Evolutionary conservation across 2,113 vertebrate species (phyloP).

Genomic region (Barnardius zonarius): DNA sequence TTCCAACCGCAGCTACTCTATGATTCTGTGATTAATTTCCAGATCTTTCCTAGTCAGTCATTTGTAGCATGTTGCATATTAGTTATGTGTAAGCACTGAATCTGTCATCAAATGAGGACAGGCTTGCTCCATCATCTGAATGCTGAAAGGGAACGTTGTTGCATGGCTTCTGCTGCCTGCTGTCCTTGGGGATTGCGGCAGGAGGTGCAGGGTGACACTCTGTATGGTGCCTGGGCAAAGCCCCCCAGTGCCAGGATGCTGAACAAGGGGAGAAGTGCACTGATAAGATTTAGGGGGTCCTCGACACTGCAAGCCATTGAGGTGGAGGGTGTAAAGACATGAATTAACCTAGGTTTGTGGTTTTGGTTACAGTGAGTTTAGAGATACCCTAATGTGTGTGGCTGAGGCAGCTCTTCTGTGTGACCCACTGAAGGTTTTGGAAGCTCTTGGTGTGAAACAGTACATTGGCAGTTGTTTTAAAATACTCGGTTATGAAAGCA

Average conservation of each 20-base stretch:
- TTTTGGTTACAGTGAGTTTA: background rate
- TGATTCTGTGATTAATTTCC: background rate
- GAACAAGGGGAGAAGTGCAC: background rate
- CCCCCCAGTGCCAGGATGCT: rapidly evolving
- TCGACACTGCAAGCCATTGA: background rate
- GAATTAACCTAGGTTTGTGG: background rate
- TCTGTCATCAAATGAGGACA: background rate
- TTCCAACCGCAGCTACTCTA: background rate
- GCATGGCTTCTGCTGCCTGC: background rate
- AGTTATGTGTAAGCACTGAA: background rate
- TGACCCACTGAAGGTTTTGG: background rate
- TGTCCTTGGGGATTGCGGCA: rapidly evolving
- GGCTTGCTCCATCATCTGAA: background rate
- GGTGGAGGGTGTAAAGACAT: background rate
- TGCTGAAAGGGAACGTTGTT: background rate
- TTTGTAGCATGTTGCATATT: background rate
- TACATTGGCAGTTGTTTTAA: background rate
- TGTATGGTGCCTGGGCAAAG: background rate
- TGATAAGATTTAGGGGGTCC: background rate
- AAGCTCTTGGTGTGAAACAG: background rate
- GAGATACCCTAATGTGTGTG: background rate
- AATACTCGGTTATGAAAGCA: background rate
- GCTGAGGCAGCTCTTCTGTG: background rate
- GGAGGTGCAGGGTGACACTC: background rate
- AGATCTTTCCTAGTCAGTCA: background rate